phyloP scores from a whole-genome alignment of 1,140 invertebrate genomes.

The Drosophila oshimai region DNA sequence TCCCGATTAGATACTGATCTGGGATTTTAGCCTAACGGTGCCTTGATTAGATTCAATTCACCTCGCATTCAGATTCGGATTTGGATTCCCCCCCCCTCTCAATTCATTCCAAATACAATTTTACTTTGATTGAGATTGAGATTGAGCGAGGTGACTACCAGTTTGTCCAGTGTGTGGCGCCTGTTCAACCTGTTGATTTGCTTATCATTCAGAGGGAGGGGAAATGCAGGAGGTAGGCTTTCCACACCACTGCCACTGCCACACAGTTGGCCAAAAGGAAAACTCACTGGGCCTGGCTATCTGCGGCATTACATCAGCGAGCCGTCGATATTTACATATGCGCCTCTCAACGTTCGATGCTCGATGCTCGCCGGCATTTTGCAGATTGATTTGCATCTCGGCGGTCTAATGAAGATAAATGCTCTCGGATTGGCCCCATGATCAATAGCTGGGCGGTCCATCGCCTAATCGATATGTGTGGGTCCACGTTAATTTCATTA shows the following conservation, averaged over 20 bases:
- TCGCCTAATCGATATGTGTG: conserved; percentile 52
- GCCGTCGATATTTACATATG: conserved; percentile 56
- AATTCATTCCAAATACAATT: conserved; percentile 55
- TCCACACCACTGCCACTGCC: conserved; percentile 63
- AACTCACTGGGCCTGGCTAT: conserved; percentile 54
- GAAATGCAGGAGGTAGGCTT: conserved; percentile 30
- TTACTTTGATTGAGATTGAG: conserved; percentile 65
- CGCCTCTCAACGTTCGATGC: neutral
- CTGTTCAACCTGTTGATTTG: conserved; percentile 72
- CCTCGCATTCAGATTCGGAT: conserved; percentile 1
- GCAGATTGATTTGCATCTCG: conserved; percentile 69
- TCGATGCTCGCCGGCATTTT: neutral
- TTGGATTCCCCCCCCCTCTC: conserved; percentile 28
- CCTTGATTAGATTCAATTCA: conserved; percentile 66
- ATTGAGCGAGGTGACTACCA: conserved; percentile 41
- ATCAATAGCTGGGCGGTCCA: conserved; percentile 56
- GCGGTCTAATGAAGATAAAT: conserved; percentile 70
- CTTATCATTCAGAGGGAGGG: conserved; percentile 31
- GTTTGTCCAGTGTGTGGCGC: conserved; percentile 61
- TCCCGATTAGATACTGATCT: conserved; percentile 57
- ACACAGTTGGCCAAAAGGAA: conserved; percentile 63
- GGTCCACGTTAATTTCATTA: conserved; percentile 28
- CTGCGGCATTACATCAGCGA: conserved; percentile 61
- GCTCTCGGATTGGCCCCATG: conserved; percentile 36
- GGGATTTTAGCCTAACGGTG: conserved; percentile 51